Conservation (phyloP, 2,113 vertebrate species). For the Hystrix cristata region DNA sequence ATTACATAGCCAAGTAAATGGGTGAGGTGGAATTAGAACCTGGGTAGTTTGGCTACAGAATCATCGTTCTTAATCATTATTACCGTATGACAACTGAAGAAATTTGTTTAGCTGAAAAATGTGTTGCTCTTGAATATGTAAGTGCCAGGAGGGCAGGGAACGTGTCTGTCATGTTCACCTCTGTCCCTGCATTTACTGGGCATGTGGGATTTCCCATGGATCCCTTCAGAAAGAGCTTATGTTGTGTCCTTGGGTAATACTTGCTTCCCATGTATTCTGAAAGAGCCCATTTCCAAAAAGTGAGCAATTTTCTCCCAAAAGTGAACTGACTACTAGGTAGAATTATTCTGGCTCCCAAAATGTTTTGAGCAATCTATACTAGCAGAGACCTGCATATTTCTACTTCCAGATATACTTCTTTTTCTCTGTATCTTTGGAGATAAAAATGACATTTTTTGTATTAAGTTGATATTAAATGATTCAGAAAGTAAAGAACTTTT, state of each 20-base stretch:
- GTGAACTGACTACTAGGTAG: neutral
- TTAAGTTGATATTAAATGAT: constrained; percentile 37
- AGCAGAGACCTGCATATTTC: neutral
- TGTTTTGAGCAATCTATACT: neutral
- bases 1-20: neutral
- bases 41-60: neutral
- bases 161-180: neutral
- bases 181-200: neutral
- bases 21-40: neutral
- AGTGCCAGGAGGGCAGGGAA: neutral
- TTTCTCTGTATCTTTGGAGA: constrained; percentile 1
- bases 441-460: constrained; percentile 1
- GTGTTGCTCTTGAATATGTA: constrained; percentile 18
- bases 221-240: neutral
- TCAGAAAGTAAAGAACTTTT: constrained; percentile 6
- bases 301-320: neutral
- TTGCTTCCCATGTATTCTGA: neutral
- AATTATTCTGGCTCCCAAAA: neutral
- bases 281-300: constrained; percentile 33
- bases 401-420: neutral
- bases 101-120: constrained; percentile 3
- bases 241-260: neutral
- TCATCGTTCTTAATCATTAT: neutral
- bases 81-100: neutral
- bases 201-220: neutral